A percentile compares a stretch with the other conserved stretches of the same genome.
Conservation (phyloP, 2,113 vertebrate genomes). For the Vicugna pacos region DNA sequence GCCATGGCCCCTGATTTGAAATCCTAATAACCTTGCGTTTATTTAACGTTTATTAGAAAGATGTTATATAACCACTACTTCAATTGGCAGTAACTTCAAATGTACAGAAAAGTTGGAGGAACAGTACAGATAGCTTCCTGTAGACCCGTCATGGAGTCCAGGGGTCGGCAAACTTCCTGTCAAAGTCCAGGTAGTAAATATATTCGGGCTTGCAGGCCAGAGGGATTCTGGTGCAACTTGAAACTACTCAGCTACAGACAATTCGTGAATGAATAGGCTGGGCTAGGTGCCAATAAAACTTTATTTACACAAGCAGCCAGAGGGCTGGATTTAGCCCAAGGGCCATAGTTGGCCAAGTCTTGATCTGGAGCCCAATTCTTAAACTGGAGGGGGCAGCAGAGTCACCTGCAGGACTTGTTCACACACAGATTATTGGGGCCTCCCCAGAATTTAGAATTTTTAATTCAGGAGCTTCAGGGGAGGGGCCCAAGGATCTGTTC, state of each 20-base stretch:
- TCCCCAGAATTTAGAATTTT: neutral
- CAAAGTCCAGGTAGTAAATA: neutral
- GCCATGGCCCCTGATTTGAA: neutral
- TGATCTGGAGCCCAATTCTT: neutral
- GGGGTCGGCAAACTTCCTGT: neutral
- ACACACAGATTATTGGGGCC: neutral
- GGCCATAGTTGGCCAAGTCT: neutral
- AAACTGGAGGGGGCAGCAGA: neutral
- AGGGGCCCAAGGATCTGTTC: neutral
- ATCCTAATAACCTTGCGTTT: neutral
- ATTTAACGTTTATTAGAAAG: neutral
- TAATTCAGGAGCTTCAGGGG: neutral
- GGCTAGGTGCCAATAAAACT: neutral
- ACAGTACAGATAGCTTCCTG: neutral
- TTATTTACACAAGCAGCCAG: neutral
- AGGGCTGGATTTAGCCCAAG: neutral
- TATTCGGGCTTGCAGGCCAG: no score
- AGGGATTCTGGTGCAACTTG: neutral
- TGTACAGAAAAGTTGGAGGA: neutral
- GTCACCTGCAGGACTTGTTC: neutral
- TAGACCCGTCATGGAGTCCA: neutral
- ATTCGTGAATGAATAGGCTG: neutral
- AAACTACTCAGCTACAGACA: neutral
- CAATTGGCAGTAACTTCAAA: neutral
- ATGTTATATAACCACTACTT: neutral